phyloP scores from a whole-genome alignment of 2,888 invertebrate species.

The Tholera decimalis region DNA sequence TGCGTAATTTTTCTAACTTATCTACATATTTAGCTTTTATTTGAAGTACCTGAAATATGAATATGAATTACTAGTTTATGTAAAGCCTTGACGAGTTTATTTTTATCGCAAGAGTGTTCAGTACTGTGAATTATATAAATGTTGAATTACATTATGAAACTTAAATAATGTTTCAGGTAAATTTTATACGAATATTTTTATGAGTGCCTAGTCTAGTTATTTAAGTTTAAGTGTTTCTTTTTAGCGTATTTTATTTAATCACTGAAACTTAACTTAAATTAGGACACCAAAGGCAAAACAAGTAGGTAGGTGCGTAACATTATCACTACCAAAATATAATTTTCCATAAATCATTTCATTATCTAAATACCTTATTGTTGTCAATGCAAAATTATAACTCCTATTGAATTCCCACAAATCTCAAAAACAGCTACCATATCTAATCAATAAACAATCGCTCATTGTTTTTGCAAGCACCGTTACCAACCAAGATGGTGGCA shows the following conservation, averaged over 20 bases:
- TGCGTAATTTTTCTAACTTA: slow-evolving; percentile 36
- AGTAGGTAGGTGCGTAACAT: too few species aligned
- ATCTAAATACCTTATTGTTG: not conserved
- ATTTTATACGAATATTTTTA: not conserved
- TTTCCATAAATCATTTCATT: too few species aligned
- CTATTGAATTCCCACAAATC: slow-evolving; percentile 4
- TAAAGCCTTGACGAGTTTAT: slow-evolving; percentile 22
- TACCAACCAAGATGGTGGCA: slow-evolving; percentile 34
- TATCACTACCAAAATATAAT: too few species aligned
- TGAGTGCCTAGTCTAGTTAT: not conserved
- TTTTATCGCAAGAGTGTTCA: slow-evolving; percentile 20
- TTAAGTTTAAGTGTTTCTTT: not conserved
- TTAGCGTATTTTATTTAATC: not conserved
- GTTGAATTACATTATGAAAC: not conserved
- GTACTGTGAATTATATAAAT: slow-evolving; percentile 18
- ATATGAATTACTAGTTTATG: slow-evolving; percentile 41
- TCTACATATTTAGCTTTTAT: slow-evolving; percentile 46
- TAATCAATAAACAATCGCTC: slow-evolving; percentile 37
- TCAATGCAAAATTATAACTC: not conserved
- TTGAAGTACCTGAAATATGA: slow-evolving; percentile 33
- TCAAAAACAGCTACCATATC: slow-evolving; percentile 7
- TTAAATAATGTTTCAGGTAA: not conserved
- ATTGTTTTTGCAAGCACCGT: slow-evolving; percentile 51
- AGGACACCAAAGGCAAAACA: too few species aligned
- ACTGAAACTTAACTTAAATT: not conserved